These are phyloP conservation scores for Ictidomys tridecemlineatus DNA, from an alignment of 2,113 vertebrate genomes.

Conservation along the genomic window DNA sequence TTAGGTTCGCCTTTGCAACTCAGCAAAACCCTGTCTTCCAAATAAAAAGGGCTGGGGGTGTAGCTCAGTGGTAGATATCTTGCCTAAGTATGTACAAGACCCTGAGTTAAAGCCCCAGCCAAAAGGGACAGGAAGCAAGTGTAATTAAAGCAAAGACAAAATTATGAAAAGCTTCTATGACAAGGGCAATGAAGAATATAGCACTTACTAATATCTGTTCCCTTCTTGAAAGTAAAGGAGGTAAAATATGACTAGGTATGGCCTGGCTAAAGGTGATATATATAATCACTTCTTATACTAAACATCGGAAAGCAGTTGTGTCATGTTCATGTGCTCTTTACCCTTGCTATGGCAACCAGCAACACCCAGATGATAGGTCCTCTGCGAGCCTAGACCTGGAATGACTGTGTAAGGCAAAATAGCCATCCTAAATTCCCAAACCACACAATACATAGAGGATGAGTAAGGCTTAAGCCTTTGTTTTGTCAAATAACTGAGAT, in stretches of 20 bases:
- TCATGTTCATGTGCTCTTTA: neutral
- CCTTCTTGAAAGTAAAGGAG: neutral
- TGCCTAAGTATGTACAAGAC: neutral
- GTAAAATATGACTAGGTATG: neutral
- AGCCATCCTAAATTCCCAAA: neutral
- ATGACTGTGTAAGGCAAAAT: neutral
- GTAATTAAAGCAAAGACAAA: neutral
- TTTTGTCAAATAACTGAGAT: neutral
- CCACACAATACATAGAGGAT: neutral
- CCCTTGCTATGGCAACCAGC: neutral
- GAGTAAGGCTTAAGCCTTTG: neutral
- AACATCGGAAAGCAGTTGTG: neutral
- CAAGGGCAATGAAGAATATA: neutral
- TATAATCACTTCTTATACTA: neutral
- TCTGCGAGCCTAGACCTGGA: neutral
- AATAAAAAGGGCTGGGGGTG: neutral
- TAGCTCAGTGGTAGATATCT: neutral
- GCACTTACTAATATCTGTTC: neutral
- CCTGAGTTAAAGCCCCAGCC: neutral
- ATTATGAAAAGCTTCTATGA: neutral
- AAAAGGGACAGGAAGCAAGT: neutral
- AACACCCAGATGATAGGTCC: neutral
- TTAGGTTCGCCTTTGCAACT: neutral
- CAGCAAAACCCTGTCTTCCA: neutral
- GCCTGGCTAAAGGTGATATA: neutral